A percentile compares a stretch with the other conserved stretches of the same genome.
Conservation (phyloP, 2,888 invertebrate species). For the Parasteatoda lunata region DNA sequence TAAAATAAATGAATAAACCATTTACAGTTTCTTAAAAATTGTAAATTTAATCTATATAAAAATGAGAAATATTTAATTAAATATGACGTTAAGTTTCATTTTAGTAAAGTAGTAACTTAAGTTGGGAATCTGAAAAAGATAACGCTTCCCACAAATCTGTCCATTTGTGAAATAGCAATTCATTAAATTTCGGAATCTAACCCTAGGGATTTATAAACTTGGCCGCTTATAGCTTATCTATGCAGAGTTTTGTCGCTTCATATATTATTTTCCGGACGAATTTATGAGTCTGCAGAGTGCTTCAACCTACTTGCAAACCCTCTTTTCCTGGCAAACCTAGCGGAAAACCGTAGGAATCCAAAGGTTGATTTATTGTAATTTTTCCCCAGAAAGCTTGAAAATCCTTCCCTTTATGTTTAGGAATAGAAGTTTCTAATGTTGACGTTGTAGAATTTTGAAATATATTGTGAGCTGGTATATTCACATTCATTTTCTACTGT, state of each 20-base stretch:
- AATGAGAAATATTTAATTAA: too few relatives aligned
- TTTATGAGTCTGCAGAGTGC: constrained; percentile 29
- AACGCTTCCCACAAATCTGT: constrained; percentile 20
- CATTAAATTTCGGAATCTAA: constrained; percentile 43
- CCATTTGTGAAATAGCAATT: constrained; percentile 27
- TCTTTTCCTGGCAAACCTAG: constrained; percentile 22
- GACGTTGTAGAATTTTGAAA: neutral
- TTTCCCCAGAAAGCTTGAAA: constrained; percentile 10
- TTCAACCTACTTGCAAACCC: neutral
- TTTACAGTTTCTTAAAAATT: too few relatives aligned
- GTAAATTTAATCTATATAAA: too few relatives aligned
- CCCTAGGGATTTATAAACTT: constrained; percentile 46
- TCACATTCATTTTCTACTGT: neutral
- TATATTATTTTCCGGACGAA: constrained; percentile 23
- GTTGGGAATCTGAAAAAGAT: neutral
- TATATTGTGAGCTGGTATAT: neutral
- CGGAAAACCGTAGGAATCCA: constrained; percentile 35
- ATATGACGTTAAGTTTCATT: too few relatives aligned
- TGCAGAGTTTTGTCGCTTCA: constrained; percentile 14
- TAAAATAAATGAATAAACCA: too few relatives aligned
- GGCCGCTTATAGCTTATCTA: constrained; percentile 29
- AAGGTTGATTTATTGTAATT: constrained; percentile 39
- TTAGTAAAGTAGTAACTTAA: neutral
- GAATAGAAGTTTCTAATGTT: neutral
- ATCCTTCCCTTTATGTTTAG: neutral